Base-by-base conservation (phyloP, 2,888 invertebrate species). In the Drosophila meridionalis region DNA sequence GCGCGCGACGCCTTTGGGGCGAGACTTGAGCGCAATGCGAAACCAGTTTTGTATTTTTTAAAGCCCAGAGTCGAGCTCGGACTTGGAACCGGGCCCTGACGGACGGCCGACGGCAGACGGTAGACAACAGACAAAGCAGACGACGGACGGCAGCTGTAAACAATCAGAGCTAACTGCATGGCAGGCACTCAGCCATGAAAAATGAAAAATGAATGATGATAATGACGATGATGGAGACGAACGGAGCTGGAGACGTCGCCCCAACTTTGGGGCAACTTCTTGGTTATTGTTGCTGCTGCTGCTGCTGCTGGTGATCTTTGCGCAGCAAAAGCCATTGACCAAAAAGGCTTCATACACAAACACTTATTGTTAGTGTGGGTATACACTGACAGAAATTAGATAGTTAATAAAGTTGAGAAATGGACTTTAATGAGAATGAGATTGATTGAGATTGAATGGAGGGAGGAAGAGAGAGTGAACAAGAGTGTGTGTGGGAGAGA, bases 161-260 rank as follows among this genome's bases (percentile, higher is more conserved):
- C 89, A 87, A 87, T 86, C 85, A 89, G 76, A 87, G 85, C 85
- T 82, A 89, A 86, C 90, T 87, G 85, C 90, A 87, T 84, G 89
- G 85, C 84, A 90, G 87, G 87, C 87, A 87, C 87, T 87, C 82
- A 87, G 82, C 89, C 87, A 86, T 87, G 89, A 89, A 87, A 87
- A 87, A 69, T 69, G 69, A 58, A 69, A 69, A 69, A 87, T 87
- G 87, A 87, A 90, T 90, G 89, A 90, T 90, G 89, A 90, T 88
- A 79, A 87, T 86, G 89, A 87, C 58, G 75, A 60, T 52, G 69
- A 62, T 12, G 68, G 69, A 63, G 71, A 55, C 50, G 58, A 60
- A 32, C 28, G 60, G 43, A 45, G 69, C 36, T 45, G 48, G 30
- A 43, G 43, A 61, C 48, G 59, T 66, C 56, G 52, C 48, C 61